A percentile compares a stretch with the other conserved stretches of the same genome.
These are phyloP conservation scores for Actinostola sp. DNA, from an alignment of 92 coral and sea anemone genomes.

Conservation along the genomic window DNA sequence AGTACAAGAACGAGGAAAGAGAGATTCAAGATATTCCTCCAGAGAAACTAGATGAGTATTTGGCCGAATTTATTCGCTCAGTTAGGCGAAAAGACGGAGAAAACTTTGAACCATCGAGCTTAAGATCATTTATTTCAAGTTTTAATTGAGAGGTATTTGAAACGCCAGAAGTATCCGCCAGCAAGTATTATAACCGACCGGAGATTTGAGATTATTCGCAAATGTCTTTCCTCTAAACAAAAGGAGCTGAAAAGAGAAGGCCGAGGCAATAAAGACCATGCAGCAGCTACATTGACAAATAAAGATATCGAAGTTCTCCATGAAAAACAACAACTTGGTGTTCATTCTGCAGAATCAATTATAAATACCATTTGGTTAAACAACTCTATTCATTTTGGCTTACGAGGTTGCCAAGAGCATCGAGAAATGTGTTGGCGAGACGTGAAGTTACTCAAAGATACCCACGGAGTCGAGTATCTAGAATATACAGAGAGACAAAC, in stretches of 20 bases:
- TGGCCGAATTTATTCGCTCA: constrained; percentile 21
- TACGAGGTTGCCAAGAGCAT: constrained; percentile 51
- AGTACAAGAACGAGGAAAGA: constrained; percentile 29
- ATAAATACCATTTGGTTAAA: constrained; percentile 1
- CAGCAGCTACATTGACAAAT: constrained; percentile 28
- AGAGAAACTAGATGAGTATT: constrained; percentile 7
- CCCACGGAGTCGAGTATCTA: constrained; percentile 38
- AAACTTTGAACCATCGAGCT: constrained; percentile 33
- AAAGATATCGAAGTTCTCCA: constrained; percentile 21
- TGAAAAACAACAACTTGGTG: constrained; percentile 20
- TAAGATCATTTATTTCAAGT: constrained; percentile 28
- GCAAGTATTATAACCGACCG: constrained; percentile 18
- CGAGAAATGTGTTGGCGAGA: constrained; percentile 58
- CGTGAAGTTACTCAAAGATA: constrained; percentile 36
- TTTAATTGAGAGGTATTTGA: constrained; percentile 29
- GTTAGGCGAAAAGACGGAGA: constrained; percentile 41
- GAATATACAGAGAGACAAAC: too few species aligned
- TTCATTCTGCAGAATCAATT: not conserved
- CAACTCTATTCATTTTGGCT: constrained; percentile 26
- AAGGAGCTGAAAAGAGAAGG: constrained; percentile 35
- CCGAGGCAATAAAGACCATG: constrained; percentile 34
- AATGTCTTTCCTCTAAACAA: constrained; percentile 9
- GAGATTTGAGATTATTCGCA: constrained; percentile 18
- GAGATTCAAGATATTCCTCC: constrained; percentile 27
- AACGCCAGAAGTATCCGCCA: constrained; percentile 24